Percentiles rank a stretch among this genome's conserved stretches.
Evolutionary conservation across 2,888 invertebrate genomes (phyloP).

Genomic region (Sipha maydis): DNA sequence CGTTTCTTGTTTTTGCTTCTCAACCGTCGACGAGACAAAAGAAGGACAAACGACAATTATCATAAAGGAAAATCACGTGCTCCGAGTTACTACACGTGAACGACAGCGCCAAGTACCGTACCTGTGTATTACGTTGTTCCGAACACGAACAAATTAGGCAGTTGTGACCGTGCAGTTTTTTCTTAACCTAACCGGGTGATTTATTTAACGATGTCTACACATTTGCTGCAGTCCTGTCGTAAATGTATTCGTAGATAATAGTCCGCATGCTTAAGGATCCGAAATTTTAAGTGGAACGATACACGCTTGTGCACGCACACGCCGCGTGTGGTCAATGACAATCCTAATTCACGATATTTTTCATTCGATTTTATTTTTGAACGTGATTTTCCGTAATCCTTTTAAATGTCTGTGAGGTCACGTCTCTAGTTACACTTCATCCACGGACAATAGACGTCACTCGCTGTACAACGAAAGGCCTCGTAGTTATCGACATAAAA

Average conservation of each 20-base stretch:
- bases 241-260: background rate
- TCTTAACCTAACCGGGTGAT: background rate
- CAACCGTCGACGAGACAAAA: background rate
- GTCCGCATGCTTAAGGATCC: background rate
- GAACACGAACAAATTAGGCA: background rate
- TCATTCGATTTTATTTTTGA: background rate
- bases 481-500: background rate
- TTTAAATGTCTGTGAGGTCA: background rate
- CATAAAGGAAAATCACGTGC: background rate
- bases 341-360: background rate
- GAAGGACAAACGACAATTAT: background rate
- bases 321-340: background rate
- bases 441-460: background rate
- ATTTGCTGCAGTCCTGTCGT: background rate
- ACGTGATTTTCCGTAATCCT: constrained; percentile 30
- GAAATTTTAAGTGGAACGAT: background rate
- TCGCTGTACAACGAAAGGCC: background rate
- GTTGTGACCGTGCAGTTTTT: background rate
- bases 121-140: background rate
- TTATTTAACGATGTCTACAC: background rate
- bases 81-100: background rate
- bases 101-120: background rate
- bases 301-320: background rate
- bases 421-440: background rate
- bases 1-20: background rate